phyloP scores from a whole-genome alignment of 1,140 invertebrate genomes.

The Chironomus striatipennis region DNA sequence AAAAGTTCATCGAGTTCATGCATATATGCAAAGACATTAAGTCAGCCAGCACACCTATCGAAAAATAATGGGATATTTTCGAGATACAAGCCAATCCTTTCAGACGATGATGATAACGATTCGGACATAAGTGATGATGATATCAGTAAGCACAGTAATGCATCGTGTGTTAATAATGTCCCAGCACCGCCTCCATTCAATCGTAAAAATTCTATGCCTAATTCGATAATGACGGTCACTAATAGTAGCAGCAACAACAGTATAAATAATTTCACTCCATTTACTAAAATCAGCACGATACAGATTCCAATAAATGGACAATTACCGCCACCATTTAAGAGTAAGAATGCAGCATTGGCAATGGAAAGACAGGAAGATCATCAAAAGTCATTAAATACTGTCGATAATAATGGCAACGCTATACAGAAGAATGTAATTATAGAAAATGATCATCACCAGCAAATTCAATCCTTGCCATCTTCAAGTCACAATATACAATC shows the following conservation, averaged over 20 bases:
- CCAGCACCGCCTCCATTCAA: slow-evolving; percentile 6
- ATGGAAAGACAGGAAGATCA: not conserved
- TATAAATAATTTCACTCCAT: slow-evolving; percentile 9
- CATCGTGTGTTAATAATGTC: not conserved
- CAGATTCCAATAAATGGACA: slow-evolving; percentile 24
- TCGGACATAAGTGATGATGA: slow-evolving; percentile 1
- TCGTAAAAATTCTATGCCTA: not conserved
- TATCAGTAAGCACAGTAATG: slow-evolving; percentile 7
- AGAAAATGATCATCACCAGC: not conserved
- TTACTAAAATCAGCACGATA: slow-evolving; percentile 24
- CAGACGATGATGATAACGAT: slow-evolving; percentile 6
- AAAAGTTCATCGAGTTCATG: slow-evolving; percentile 21
- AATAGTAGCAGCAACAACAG: not conserved
- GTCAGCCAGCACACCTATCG: not conserved
- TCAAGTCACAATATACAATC: slow-evolving; percentile 5
- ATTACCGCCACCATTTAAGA: slow-evolving; percentile 22
- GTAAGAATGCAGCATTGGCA: not conserved
- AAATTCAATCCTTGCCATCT: not conserved
- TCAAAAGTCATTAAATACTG: not conserved
- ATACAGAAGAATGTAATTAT: too few species aligned
- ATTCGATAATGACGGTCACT: too few species aligned
- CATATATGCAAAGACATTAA: slow-evolving; percentile 12
- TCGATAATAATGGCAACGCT: not conserved
- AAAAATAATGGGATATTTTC: slow-evolving; percentile 15
- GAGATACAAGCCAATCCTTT: slow-evolving; percentile 1